Conservation (phyloP, 2,888 invertebrate genomes). For the Aporophyla nigra region DNA sequence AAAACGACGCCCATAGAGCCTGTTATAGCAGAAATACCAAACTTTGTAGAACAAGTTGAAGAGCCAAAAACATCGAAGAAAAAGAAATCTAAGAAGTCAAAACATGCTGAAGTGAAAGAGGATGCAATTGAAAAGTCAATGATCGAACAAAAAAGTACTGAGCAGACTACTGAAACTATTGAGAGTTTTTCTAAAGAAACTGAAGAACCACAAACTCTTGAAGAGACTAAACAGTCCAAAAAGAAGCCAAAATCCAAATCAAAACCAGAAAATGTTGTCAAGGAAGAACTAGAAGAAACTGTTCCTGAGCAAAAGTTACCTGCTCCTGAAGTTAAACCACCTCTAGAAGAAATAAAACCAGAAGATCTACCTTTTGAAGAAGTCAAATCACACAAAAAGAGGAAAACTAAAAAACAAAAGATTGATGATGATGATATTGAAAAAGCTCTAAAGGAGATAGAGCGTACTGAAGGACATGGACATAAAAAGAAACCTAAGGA, state of each 20-base stretch:
- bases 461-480: constrained; percentile 67
- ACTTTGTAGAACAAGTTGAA: constrained; percentile 70
- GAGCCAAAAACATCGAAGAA: constrained; percentile 66
- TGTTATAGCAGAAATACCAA: constrained; percentile 64
- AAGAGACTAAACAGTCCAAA: constrained; percentile 61
- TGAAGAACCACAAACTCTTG: constrained; percentile 27
- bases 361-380: constrained; percentile 65
- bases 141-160: constrained; percentile 31
- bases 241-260: constrained; percentile 71
- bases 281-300: constrained; percentile 27
- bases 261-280: constrained; percentile 39
- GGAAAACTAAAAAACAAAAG: constrained; percentile 79
- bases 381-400: constrained; percentile 78
- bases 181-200: constrained; percentile 17
- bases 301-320: constrained; percentile 31
- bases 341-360: constrained; percentile 11
- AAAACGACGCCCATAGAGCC: constrained; percentile 63
- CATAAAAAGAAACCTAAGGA: constrained; percentile 75
- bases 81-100: constrained; percentile 63
- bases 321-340: constrained; percentile 14
- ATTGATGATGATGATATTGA: constrained; percentile 77
- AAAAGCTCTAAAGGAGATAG: constrained; percentile 78
- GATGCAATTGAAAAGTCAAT: constrained; percentile 12
- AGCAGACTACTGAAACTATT: constrained; percentile 7
- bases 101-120: constrained; percentile 47